These are phyloP conservation scores for Melospiza georgiana DNA, from an alignment of 2,113 vertebrate genomes.

Conservation along the genomic window DNA sequence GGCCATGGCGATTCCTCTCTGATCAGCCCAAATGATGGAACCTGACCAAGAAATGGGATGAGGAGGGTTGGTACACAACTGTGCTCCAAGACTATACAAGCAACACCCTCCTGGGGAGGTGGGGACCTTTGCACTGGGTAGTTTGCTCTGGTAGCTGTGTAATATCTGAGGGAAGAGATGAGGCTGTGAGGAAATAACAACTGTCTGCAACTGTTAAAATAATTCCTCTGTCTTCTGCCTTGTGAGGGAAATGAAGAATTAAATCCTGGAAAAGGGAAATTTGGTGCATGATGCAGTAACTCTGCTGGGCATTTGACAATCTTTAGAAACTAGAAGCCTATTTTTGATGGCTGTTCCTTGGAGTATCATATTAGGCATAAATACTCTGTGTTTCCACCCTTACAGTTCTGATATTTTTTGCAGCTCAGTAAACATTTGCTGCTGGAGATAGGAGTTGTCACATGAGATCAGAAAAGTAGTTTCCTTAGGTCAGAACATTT, in stretches of 20 bases:
- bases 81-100: background rate
- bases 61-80: background rate
- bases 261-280: background rate
- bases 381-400: background rate
- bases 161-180: background rate
- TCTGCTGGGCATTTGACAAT: background rate
- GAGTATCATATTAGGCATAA: background rate
- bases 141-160: background rate
- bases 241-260: background rate
- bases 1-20: background rate
- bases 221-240: background rate
- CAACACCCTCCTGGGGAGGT: background rate
- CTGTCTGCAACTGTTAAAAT: background rate
- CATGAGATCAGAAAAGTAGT: background rate
- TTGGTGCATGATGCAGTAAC: background rate
- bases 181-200: background rate
- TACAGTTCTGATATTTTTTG: background rate
- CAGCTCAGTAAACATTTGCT: background rate
- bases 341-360: constrained; percentile 27
- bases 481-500: background rate
- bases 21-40: background rate
- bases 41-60: background rate
- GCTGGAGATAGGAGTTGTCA: background rate
- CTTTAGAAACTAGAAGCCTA: background rate
- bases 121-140: background rate